Evolutionary conservation across 2,113 vertebrate species (phyloP), one percentile per base, ranked within the genome.

Genomic region (Thymallus thymallus): DNA sequence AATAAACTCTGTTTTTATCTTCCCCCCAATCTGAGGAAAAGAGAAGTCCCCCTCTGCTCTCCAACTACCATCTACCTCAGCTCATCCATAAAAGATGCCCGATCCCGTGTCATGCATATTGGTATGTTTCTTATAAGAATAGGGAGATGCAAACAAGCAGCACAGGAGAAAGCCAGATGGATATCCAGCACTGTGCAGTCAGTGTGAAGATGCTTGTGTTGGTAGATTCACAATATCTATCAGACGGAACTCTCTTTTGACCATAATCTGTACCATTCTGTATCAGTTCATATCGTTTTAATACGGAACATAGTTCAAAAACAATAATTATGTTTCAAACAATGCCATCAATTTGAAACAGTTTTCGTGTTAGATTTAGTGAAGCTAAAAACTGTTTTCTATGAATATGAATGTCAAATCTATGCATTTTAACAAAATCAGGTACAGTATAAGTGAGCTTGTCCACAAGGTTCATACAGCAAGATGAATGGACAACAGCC

Each of bases 61-160:
- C 29, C 69, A 56, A 74, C 72, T 23, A 72, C 67, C 67, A 35
- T 68, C 68, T 69, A 76, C 22, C 68, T 75, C 69, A 74, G 20
- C 71, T 75, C 79, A 81, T 79, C 76, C 74, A 81, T 81, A 77
- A 84, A 79, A 79, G 56, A 84, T 77, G 22, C 64, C 30, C 68
- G 56, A 56, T 76, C 48, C 41, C 32, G 13, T n/a, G 76, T 61
- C 73, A 69, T 77, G 69, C 77, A 75, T 72, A 66, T 63, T 63
- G 32, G 41, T 66, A 48, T 13, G 16, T 61, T 69, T 68, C 56
- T 77, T 77, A 72, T 81, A 65, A 81, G 41, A 81, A 56, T 45
- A 75, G 72, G 6, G 24, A 61, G 29, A 58, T 48, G 23, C 22
- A 56, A 29, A 58, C 12, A 46, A 32, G 6, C 4, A 45, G 55